Evolutionary conservation across 2,888 invertebrate species (phyloP), one percentile per base, ranked within the genome.

Genomic region (Clepsis dumicolana): DNA sequence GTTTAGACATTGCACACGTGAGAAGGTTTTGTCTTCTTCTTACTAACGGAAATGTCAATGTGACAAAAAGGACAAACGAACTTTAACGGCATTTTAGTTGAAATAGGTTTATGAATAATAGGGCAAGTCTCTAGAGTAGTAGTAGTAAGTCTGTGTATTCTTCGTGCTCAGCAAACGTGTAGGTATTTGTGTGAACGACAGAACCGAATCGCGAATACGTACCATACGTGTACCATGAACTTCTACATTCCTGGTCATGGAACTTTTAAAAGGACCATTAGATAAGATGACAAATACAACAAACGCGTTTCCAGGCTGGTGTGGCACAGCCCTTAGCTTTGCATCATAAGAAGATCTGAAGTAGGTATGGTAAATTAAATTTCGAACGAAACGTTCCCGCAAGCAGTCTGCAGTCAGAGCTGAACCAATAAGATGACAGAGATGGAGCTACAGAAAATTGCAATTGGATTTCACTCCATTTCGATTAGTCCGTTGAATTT

Each of bases 371-470:
- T 38, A 67, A 62, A 61, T 61, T 35, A 62, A 61, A 62, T 62
- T 63, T 67, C 10, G 50, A 67, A 57, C 50, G 48, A 18, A 48
- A 57, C 50, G 35, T 48, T 12, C 64, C 64, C 27, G 29, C 56
- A 64, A 24, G 57, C 44, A 27, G 48, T 50, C 48, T 57, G 64
- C 64, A 57, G 44, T 44, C 18, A 44, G 18, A 44, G 18, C 44
- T 44, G 50, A 52, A 59, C 41, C 41, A 65, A 52, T 53, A 29
- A 41, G 27, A 52, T 59, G 52, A 60, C 32, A 54, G 35, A 54
- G 60, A 61, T 53, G 60, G 18, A 60, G 65, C 60, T 61, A 35
- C 32, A 52, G 44, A 25, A 60, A 65, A 60, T 60, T 65, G 65
- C 41, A 44, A 65, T 60, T 65, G 44, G 53, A 61, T 60, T 60